Evolutionary conservation across 2,888 invertebrate genomes (phyloP).

Genomic region (Pandemis cinnamomeana): DNA sequence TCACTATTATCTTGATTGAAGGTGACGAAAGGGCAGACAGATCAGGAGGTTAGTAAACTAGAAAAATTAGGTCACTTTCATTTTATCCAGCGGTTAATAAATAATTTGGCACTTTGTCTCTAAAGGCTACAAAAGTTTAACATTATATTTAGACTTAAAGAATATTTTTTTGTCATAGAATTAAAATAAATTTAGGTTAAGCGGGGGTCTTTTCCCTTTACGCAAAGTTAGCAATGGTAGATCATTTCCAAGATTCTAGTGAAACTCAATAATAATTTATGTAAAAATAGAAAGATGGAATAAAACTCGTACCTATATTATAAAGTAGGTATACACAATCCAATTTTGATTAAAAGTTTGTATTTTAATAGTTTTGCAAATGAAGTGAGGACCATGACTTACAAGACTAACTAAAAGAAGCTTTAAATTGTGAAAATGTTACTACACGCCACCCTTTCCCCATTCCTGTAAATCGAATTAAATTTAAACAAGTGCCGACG

Average conservation of each 20-base stretch:
- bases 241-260: no score
- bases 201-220: not conserved
- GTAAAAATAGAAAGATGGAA: not conserved
- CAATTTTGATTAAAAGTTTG: no score
- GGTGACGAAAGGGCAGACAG: slow-evolving; percentile 27
- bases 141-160: not conserved
- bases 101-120: not conserved
- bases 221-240: no score
- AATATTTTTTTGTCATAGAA: not conserved
- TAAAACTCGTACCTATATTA: not conserved
- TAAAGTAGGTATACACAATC: not conserved
- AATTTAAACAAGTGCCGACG: slow-evolving; percentile 71
- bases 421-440: not conserved
- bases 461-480: slow-evolving; percentile 52
- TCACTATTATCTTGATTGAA: slow-evolving; percentile 6
- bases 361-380: not conserved
- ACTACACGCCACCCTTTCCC: not conserved
- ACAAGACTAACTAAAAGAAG: not conserved
- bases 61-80: not conserved
- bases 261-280: not conserved
- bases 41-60: slow-evolving; percentile 10
- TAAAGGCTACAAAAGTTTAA: not conserved
- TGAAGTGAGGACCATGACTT: not conserved
- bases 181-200: not conserved
- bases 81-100: not conserved